Base-by-base conservation (phyloP, 2,113 vertebrate genomes). In the Silurus meridionalis region DNA sequence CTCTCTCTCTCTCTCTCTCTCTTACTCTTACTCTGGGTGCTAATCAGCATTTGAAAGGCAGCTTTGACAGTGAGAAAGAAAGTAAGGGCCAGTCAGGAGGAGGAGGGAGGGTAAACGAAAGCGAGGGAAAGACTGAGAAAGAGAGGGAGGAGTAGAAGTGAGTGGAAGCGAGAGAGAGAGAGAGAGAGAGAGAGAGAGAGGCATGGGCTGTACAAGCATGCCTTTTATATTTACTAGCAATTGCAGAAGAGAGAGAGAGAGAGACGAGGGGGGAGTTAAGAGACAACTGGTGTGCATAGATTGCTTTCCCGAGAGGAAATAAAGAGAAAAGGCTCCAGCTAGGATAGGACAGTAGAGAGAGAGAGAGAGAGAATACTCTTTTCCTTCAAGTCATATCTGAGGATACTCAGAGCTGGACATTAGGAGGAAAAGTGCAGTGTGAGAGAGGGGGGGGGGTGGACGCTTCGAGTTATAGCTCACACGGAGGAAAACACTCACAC, bases 1-100 rank as follows among this genome's bases (percentile, higher is more conserved):
- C 66, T 69, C 85, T 82, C 87, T 85, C 46, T n/a, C 87, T 85
- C 72, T 85, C 90, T 89, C 83, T 86, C 71, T 60, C 87, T 89
- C 89, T 88, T 86, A 89, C 87, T 88, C 89, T 95, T 91, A 91
- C 90, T 92, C 93, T 83, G 91, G 91, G 92, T 95, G 92, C 94
- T 94, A 94, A 92, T 94, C 95, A 95, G 95, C 94, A 95, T 95
- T 95, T 95, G 95, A 93, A 95, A 95, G 93, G 95, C 94, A 94
- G 94, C 94, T 95, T 95, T 95, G 94, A 96, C 95, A 95, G 94
- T 94, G 94, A 95, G 93, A 95, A 94, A 95, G 94, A 94, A 95
- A 95, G 93, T 93, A 94, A 89, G 90, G 88, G 91, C 84, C 72
- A 84, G 89, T 28, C 85, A 85, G 78, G 83, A 88, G 89, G 71